phyloP scores from a whole-genome alignment of 2,888 invertebrate genomes.

The Drosophila acutilabella region DNA sequence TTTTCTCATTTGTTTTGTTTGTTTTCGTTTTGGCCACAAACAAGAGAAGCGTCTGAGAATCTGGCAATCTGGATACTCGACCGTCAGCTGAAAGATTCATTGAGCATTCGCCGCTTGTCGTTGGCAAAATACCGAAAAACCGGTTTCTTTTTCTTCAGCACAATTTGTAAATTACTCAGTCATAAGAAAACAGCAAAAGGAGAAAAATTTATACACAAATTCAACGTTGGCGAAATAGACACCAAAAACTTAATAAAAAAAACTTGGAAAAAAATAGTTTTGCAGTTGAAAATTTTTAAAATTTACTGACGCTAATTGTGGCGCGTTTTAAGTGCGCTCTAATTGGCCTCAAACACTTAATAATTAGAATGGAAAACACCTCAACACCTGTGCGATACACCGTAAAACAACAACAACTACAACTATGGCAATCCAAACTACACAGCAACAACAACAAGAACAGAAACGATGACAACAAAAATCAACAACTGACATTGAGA shows the following conservation, averaged over 20 bases:
- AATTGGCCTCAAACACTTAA: constrained; percentile 54
- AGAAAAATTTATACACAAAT: constrained; percentile 11
- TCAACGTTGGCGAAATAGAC: constrained; percentile 23
- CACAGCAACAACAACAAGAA: constrained; percentile 8
- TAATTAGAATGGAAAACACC: constrained; percentile 53
- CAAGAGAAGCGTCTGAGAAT: constrained; percentile 25
- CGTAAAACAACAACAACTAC: constrained; percentile 5
- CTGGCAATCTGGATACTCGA: constrained; percentile 23
- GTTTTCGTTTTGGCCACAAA: constrained; percentile 41
- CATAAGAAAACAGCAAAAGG: constrained; percentile 14
- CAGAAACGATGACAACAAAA: not conserved
- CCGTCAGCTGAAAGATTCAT: constrained; percentile 50
- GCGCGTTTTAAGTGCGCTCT: constrained; percentile 58
- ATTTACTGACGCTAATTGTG: constrained; percentile 51
- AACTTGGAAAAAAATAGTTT: constrained; percentile 27
- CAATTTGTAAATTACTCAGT: constrained; percentile 74
- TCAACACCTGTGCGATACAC: constrained; percentile 35
- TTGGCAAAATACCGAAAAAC: constrained; percentile 49
- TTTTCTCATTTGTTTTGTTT: constrained; percentile 41
- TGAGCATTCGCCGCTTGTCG: constrained; percentile 47
- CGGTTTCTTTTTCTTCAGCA: constrained; percentile 55
- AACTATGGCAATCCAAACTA: constrained; percentile 9
- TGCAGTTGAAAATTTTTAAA: constrained; percentile 45
- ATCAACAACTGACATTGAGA: constrained; percentile 5
- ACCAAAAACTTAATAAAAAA: not conserved